Evolutionary conservation across 2,797 vertebrate species (phyloP).

Genomic region (Ctenopoma multispine): DNA sequence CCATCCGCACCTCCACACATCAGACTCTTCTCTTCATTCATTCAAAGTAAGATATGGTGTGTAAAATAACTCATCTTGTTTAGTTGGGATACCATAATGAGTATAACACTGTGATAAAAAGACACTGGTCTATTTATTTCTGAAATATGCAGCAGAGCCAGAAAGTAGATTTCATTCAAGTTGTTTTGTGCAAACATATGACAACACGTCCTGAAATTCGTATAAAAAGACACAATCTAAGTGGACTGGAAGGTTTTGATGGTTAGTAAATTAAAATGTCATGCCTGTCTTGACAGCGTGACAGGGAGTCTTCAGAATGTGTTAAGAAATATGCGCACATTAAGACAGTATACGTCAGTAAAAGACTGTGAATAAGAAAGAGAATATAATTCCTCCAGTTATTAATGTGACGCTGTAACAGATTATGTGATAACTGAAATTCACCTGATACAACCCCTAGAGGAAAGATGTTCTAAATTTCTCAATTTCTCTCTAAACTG

Average conservation of each 20-base stretch:
- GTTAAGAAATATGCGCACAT: neutral
- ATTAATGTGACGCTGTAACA: neutral
- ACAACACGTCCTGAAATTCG: neutral
- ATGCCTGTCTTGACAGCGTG: conserved; percentile 6
- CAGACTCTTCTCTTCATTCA: neutral
- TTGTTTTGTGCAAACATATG: conserved; percentile 3
- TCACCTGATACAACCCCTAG: too few species aligned
- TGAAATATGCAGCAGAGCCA: neutral
- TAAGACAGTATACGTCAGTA: neutral
- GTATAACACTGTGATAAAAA: neutral
- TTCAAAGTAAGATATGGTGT: neutral
- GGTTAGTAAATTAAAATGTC: conserved; percentile 18
- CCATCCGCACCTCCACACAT: neutral
- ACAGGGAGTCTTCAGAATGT: conserved; percentile 9
- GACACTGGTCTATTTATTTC: neutral
- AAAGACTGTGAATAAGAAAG: neutral
- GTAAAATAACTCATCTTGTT: neutral
- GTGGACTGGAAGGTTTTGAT: conserved; percentile 9
- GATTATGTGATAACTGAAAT: neutral
- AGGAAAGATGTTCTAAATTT: too few species aligned
- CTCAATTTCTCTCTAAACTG: too few species aligned
- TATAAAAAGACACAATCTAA: neutral
- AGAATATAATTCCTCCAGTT: too few species aligned
- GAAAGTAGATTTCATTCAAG: neutral
- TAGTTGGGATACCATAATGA: neutral